Percentiles rank a stretch among this genome's conserved stretches.
Evolutionary conservation across 2,797 vertebrate genomes (phyloP).

Genomic region (Ceyx erithaca): DNA sequence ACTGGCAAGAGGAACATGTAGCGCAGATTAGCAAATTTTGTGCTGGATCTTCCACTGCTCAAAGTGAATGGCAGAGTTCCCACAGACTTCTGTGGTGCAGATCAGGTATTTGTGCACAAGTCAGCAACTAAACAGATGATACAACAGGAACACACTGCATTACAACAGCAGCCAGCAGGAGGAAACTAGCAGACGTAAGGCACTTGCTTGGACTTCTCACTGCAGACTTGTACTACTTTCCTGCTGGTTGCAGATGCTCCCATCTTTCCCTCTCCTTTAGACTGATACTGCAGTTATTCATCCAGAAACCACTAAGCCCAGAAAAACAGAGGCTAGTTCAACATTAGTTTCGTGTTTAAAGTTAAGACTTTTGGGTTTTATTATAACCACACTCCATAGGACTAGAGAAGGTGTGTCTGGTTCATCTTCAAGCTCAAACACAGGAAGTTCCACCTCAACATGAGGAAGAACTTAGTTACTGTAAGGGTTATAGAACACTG

Average conservation of each 20-base stretch:
- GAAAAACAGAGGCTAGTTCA: neutral
- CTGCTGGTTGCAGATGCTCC: neutral
- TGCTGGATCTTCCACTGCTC: neutral
- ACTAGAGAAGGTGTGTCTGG: neutral
- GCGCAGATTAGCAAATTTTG: neutral
- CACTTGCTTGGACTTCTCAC: neutral
- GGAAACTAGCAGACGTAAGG: neutral
- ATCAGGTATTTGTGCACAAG: neutral
- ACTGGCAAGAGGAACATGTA: neutral
- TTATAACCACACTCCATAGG: neutral
- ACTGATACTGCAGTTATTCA: neutral
- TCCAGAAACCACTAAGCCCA: neutral
- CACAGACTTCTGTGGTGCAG: neutral
- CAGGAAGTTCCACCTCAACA: too few species aligned
- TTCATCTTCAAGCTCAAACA: too few species aligned
- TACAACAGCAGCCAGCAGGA: neutral
- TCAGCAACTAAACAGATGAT: neutral
- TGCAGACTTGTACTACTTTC: neutral
- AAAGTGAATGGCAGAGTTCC: neutral
- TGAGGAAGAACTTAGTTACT: too few species aligned
- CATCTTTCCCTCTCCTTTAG: neutral
- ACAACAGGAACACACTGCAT: neutral
- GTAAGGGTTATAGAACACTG: too few species aligned
- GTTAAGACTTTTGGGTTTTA: neutral
- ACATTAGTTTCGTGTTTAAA: neutral